Evolutionary conservation across 2,113 vertebrate species (phyloP).

Genomic region (Chascanopsetta lugubris): DNA sequence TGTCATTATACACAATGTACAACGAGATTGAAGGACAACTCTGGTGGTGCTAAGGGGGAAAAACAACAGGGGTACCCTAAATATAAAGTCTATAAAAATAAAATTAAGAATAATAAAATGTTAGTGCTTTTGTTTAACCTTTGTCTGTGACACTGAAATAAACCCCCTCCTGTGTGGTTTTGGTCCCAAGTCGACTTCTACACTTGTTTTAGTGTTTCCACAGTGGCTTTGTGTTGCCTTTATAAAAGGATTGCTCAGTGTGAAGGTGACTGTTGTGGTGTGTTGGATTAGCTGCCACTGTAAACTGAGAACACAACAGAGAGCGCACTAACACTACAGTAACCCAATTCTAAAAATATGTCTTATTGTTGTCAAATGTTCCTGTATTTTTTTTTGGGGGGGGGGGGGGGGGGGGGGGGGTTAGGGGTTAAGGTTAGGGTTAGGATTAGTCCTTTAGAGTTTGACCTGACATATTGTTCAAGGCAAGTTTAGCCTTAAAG

Average conservation of each 20-base stretch:
- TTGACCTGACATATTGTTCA: too few relatives aligned
- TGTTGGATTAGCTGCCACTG: neutral
- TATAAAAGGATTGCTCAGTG: neutral
- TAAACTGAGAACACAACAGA: neutral
- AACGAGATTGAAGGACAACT: too few relatives aligned
- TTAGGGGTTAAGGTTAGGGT: too few relatives aligned
- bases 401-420: too few relatives aligned
- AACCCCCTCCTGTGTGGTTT: neutral
- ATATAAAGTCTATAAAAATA: too few relatives aligned
- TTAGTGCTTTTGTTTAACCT: constrained; percentile 3
- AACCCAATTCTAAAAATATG: neutral
- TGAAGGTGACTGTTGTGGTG: constrained; percentile 4
- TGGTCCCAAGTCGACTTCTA: neutral
- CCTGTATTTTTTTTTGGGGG: too few relatives aligned
- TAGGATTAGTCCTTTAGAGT: too few relatives aligned
- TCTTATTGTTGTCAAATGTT: neutral
- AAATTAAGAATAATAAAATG: too few relatives aligned
- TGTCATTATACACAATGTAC: too few relatives aligned
- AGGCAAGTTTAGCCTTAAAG: too few relatives aligned
- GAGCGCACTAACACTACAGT: neutral
- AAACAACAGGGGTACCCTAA: too few relatives aligned
- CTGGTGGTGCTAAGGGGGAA: too few relatives aligned
- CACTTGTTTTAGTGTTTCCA: neutral
- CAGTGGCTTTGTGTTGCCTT: neutral
- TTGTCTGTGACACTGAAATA: neutral